These are phyloP conservation scores for Heterodera schachtii DNA, from an alignment of 1,140 invertebrate genomes.

Conservation along the genomic window DNA sequence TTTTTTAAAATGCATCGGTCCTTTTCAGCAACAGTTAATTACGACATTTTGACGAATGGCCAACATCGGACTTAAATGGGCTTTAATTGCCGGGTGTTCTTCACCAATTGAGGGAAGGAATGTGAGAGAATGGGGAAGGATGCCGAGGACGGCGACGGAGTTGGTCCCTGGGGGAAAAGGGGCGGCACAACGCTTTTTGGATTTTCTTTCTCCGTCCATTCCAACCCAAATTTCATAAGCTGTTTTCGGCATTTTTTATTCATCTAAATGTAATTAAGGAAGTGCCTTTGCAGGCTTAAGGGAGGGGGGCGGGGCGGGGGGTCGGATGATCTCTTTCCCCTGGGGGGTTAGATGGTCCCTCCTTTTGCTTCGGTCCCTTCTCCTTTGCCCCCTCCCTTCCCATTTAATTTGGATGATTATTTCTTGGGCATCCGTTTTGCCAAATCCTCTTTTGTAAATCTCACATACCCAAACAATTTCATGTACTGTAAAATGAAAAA, in stretches of 20 bases:
- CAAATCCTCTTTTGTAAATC: no score
- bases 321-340: background rate
- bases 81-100: background rate
- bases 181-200: background rate
- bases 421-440: no score
- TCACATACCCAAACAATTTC: no score
- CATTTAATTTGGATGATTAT: background rate
- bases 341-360: background rate
- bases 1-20: background rate
- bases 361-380: background rate
- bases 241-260: background rate
- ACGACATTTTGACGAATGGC: slow-evolving; percentile 5
- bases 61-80: background rate
- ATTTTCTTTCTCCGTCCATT: background rate
- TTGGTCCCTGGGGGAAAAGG: background rate
- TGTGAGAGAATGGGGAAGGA: background rate
- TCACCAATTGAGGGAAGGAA: background rate
- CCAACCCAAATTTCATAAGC: background rate
- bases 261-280: slow-evolving; percentile 9
- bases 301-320: background rate
- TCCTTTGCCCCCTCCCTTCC: background rate
- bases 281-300: background rate
- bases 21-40: background rate
- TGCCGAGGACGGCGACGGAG: background rate
- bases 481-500: no score